phyloP scores from a whole-genome alignment of 2,797 vertebrate species.

The Ara ararauna region DNA sequence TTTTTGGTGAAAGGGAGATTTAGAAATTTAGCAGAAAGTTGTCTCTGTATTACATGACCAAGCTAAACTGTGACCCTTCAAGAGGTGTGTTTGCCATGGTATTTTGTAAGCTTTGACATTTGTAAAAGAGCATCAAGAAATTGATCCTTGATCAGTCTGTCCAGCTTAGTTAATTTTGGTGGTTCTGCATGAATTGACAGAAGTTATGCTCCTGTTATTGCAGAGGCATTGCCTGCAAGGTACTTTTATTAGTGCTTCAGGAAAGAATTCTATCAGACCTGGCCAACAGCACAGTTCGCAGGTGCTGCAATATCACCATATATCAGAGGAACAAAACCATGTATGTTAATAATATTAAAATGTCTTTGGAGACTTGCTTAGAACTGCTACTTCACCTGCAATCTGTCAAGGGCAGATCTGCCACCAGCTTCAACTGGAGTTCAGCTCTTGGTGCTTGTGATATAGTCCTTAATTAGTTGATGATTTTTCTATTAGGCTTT shows the following conservation, averaged over 20 bases:
- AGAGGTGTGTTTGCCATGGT: not conserved
- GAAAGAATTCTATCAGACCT: not conserved
- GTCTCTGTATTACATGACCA: not conserved
- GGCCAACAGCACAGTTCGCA: not conserved
- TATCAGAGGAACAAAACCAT: not conserved
- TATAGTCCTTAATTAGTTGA: not conserved
- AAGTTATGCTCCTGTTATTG: not conserved
- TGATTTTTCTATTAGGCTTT: not conserved
- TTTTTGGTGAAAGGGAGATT: not conserved
- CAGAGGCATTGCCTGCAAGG: not conserved
- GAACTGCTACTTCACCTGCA: not conserved
- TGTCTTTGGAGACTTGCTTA: not conserved
- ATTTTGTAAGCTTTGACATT: not conserved
- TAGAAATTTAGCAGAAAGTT: not conserved
- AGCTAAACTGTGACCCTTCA: not conserved
- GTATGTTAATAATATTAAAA: not conserved
- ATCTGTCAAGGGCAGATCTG: not conserved
- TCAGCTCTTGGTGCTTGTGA: not conserved
- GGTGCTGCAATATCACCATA: not conserved
- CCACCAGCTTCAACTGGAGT: not conserved
- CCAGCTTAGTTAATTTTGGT: not conserved
- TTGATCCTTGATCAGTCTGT: accelerated
- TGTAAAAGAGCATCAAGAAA: not conserved
- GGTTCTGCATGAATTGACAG: not conserved
- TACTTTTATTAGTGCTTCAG: not conserved